Percentiles rank a stretch among this genome's conserved stretches.
These are phyloP conservation scores for Thalassarche chlororhynchos DNA, from an alignment of 2,113 vertebrate species.

Conservation along the genomic window DNA sequence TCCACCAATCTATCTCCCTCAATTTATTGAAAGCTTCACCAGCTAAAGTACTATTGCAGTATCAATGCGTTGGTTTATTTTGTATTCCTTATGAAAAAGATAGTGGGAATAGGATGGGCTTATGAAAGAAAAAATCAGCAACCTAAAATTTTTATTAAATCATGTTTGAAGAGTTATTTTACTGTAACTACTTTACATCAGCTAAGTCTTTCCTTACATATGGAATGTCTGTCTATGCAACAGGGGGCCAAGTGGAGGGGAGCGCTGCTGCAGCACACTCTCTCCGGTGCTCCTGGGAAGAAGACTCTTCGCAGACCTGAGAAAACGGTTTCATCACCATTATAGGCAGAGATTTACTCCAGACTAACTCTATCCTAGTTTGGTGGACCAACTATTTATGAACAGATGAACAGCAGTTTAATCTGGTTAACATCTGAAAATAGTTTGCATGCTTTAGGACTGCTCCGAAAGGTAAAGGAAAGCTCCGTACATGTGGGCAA, in stretches of 20 bases:
- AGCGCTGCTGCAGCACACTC: background rate
- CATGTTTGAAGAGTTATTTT: background rate
- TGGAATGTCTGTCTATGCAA: background rate
- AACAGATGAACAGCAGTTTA: background rate
- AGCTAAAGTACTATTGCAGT: background rate
- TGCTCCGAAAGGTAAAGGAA: background rate
- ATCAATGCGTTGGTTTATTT: background rate
- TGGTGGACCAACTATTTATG: background rate
- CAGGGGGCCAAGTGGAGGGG: accelerated
- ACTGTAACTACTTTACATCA: background rate
- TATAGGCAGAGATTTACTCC: background rate
- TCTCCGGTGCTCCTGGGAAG: background rate
- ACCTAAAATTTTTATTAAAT: background rate
- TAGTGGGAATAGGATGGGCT: background rate
- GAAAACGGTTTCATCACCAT: background rate
- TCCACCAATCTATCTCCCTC: no score
- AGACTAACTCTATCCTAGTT: background rate
- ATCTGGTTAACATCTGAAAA: background rate
- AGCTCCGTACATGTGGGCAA: background rate
- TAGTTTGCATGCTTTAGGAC: background rate
- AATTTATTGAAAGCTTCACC: background rate
- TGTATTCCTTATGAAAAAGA: background rate
- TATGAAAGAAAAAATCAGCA: background rate
- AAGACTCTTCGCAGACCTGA: background rate
- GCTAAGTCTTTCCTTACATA: background rate